Conservation (phyloP, 2,797 vertebrate genomes). For the Halcyon chelicuti region DNA sequence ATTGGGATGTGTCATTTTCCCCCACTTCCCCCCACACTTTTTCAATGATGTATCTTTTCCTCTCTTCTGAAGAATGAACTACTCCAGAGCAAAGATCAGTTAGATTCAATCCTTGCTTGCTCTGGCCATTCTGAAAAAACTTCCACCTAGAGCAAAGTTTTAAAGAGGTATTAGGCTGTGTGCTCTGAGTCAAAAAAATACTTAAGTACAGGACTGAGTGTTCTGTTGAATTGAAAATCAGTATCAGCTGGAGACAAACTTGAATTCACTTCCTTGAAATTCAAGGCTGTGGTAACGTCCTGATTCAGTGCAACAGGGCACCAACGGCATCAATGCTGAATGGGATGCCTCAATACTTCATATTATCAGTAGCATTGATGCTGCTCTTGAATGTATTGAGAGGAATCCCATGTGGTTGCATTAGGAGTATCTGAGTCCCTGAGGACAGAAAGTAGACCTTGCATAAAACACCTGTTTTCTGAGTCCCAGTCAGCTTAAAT, state of each 20-base stretch:
- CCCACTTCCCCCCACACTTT: not conserved
- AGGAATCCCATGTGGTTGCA: not conserved
- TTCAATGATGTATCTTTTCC: not conserved
- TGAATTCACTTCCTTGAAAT: not conserved
- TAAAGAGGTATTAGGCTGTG: not conserved
- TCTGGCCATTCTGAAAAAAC: not conserved
- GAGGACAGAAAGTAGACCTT: not conserved
- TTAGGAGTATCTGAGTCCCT: not conserved
- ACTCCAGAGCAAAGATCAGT: not conserved
- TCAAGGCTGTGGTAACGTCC: not conserved
- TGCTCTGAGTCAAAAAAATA: not conserved
- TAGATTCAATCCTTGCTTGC: not conserved
- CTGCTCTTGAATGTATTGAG: not conserved
- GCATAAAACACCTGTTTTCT: not conserved
- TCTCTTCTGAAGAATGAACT: not conserved
- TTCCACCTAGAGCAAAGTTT: not conserved
- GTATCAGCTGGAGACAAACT: not conserved
- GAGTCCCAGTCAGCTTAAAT: not conserved
- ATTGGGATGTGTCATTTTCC: not conserved
- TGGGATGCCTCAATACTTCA: not conserved
- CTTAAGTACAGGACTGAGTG: not conserved
- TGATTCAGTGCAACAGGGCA: not conserved
- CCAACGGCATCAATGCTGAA: not conserved
- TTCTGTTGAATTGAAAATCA: not conserved
- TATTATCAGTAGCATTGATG: not conserved